Percentiles rank a stretch among this genome's conserved stretches.
Conservation (phyloP, 2,888 invertebrate species). For the Poecilus cupreus region DNA sequence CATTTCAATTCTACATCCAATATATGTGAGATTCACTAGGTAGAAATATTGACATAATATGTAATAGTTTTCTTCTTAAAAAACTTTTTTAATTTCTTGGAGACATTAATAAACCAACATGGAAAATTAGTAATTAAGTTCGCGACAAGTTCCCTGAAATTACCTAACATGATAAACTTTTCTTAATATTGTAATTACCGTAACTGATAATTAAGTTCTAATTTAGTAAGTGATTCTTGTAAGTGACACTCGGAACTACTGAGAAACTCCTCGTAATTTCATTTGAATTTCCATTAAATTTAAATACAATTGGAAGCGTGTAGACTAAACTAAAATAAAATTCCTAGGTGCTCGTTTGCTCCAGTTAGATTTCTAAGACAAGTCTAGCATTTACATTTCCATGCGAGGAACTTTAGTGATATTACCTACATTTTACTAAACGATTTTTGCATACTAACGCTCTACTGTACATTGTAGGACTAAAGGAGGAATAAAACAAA, state of each 20-base stretch:
- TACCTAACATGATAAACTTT: slow-evolving; percentile 28
- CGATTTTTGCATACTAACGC: background rate
- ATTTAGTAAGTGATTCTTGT: slow-evolving; percentile 6
- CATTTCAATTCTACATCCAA: too few species aligned
- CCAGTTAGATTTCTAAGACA: background rate
- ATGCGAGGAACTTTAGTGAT: background rate
- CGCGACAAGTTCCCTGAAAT: background rate
- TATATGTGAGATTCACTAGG: too few species aligned
- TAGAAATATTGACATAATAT: too few species aligned
- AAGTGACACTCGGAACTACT: background rate
- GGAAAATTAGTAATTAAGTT: slow-evolving; percentile 6
- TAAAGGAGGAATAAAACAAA: too few species aligned
- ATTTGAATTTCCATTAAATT: slow-evolving; percentile 13
- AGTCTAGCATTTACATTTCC: background rate
- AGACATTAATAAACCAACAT: background rate
- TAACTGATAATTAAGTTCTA: slow-evolving; percentile 35
- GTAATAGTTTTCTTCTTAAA: too few species aligned
- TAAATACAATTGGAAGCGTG: slow-evolving; percentile 1
- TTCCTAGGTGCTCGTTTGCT: background rate
- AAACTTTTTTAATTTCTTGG: too few species aligned
- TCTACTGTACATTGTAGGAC: too few species aligned
- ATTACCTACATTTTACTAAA: background rate
- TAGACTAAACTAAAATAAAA: background rate
- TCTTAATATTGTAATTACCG: background rate
- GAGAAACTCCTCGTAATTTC: background rate